Evolutionary conservation across 2,888 invertebrate genomes (phyloP).

Genomic region (Dynastes hyllus): DNA sequence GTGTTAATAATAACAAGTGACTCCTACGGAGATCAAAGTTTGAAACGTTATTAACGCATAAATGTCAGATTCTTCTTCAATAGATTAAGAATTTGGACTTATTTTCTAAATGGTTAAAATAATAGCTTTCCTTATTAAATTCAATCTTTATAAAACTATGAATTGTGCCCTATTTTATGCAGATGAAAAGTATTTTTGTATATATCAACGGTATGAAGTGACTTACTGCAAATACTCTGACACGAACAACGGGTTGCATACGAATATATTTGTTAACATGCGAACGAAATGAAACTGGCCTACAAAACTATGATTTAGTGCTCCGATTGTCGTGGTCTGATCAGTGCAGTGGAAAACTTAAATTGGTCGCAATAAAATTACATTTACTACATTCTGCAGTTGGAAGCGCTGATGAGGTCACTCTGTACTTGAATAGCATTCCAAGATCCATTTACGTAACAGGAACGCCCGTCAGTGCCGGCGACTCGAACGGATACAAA

Average conservation of each 20-base stretch:
- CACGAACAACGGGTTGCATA: background rate
- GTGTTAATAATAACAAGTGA: too few relatives aligned
- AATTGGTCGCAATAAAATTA: conserved; percentile 51
- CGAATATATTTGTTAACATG: background rate
- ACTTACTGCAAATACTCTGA: too few relatives aligned
- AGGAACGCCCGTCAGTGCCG: conserved; percentile 59
- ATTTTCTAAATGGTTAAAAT: too few relatives aligned
- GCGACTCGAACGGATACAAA: conserved; percentile 53
- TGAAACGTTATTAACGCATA: too few relatives aligned
- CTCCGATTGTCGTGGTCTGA: conserved; percentile 34
- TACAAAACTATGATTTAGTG: conserved; percentile 26
- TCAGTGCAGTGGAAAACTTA: conserved; percentile 46
- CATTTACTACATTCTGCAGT: conserved; percentile 48
- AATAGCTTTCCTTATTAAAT: too few relatives aligned
- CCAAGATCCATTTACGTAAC: conserved; percentile 57
- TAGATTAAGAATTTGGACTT: too few relatives aligned
- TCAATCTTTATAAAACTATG: too few relatives aligned
- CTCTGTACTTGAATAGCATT: conserved; percentile 54
- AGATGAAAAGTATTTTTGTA: too few relatives aligned
- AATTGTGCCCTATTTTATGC: too few relatives aligned
- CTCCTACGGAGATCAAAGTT: too few relatives aligned
- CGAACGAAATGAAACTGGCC: background rate
- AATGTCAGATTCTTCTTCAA: too few relatives aligned
- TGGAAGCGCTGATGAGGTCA: conserved; percentile 55
- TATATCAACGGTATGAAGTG: too few relatives aligned